phyloP scores from a whole-genome alignment of 2,888 invertebrate genomes.

The Halocaridina rubra region DNA sequence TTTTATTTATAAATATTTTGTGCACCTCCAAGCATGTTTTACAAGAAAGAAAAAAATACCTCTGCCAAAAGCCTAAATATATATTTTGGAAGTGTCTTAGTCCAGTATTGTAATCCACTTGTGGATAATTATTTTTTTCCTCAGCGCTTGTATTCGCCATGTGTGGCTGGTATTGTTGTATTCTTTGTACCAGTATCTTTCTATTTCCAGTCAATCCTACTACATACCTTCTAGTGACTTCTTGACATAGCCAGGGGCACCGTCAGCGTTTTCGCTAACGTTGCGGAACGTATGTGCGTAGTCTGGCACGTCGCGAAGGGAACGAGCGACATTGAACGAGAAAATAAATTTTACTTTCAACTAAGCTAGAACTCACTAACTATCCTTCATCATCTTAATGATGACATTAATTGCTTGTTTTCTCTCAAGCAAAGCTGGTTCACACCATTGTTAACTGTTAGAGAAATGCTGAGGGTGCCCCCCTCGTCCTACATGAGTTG shows the following conservation, averaged over 20 bases:
- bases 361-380: too few species aligned
- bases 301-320: too few species aligned
- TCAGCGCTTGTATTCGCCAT: conserved; percentile 23
- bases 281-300: too few species aligned
- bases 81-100: conserved; percentile 22
- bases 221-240: neutral
- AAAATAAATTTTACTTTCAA: too few species aligned
- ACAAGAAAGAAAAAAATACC: conserved; percentile 12
- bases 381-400: too few species aligned
- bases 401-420: too few species aligned
- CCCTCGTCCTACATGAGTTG: neutral
- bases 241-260: too few species aligned
- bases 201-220: neutral
- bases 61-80: conserved; percentile 24
- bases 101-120: neutral
- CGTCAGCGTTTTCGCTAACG: too few species aligned
- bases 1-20: conserved; percentile 15
- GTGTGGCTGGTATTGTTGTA: conserved; percentile 15
- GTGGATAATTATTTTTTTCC: conserved; percentile 3
- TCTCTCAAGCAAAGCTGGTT: too few species aligned
- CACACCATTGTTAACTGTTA: too few species aligned
- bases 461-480: neutral
- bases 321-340: too few species aligned
- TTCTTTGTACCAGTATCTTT: conserved; percentile 19
- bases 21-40: conserved; percentile 40